Base-by-base conservation (phyloP, 2,797 vertebrate genomes). In the Buceros bicornis region DNA sequence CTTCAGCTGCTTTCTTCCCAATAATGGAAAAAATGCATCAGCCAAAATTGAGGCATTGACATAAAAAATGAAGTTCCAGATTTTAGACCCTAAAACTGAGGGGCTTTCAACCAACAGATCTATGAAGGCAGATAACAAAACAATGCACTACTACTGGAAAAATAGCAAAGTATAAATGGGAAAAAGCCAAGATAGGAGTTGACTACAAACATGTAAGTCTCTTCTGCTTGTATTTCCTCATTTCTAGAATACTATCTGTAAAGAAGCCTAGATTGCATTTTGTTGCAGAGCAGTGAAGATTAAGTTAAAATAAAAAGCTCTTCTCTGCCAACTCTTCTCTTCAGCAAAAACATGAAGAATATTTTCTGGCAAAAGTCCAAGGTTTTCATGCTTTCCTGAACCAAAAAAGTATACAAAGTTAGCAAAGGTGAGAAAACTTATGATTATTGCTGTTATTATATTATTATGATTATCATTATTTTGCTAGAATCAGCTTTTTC, bases 331-430 rank as follows among this genome's bases (percentile, higher is more conserved):
- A 57, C 21, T 71, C 42, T 76, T 88, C 70, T 64, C 35, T 77
- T 84, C 11, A 40, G 10, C 24, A 97, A 92, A 97, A 91, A 90
- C 89, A 96, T 96, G 58, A 71, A 83, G 65, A 82, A 82, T 6
- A 47, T 73, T 93, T 93, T 88, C 83, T 84, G 62, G 82, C 85
- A 28, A 81, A 66, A 81, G 64, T 22, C 51, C 64, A 95, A 65
- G 62, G 45, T 79, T 87, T 87, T 92, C 11, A 4, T 50, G 26
- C 79, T 89, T 96, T 94, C 50, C 47, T 97, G 86, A 87, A 74
- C 53, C 45, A 79, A 90, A 84, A 16, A 93, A 93, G 54, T 45
- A 65, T 31, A 82, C 43, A 72, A 5, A 53, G 50, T 61, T 64
- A 95, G 56, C 53, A 92, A 90, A n/a, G 28, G 19, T 72, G 72